phyloP scores from a whole-genome alignment of 2,797 vertebrate species.

The Macroramphosus scolopax region DNA sequence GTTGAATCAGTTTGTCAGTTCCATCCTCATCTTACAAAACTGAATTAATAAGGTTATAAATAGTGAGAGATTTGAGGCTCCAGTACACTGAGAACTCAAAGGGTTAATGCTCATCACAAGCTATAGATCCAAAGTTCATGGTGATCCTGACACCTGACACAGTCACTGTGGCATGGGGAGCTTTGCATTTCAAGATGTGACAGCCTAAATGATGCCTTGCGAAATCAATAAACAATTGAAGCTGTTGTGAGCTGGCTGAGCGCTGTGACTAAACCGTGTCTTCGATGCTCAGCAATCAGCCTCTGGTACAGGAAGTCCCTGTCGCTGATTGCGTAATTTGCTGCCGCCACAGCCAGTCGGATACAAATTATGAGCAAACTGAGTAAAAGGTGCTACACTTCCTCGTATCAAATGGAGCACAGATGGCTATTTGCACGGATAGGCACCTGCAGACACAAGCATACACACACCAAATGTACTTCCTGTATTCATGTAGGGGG shows the following conservation, averaged over 20 bases:
- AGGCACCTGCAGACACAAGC: no score
- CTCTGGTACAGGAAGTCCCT: slow-evolving; percentile 1
- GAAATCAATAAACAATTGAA: slow-evolving; percentile 11
- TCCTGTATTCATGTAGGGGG: no score
- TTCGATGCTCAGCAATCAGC: slow-evolving; percentile 32
- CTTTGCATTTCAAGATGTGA: not conserved
- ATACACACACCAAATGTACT: no score
- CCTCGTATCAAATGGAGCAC: no score
- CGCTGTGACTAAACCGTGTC: no score
- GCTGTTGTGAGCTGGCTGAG: slow-evolving; percentile 5
- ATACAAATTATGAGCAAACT: slow-evolving; percentile 32
- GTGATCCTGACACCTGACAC: not conserved
- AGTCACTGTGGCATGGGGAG: not conserved
- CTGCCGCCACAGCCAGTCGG: slow-evolving; percentile 22
- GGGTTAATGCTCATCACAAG: no score
- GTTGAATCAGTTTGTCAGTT: no score
- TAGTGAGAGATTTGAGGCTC: no score
- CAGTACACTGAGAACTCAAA: no score
- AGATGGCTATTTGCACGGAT: no score
- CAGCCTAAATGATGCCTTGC: not conserved
- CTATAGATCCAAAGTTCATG: not conserved
- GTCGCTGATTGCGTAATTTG: slow-evolving; percentile 32
- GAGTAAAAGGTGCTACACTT: not conserved
- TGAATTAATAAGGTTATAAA: no score
- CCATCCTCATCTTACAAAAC: no score